Evolutionary conservation across 2,797 vertebrate species (phyloP).

Genomic region (Antrozous pallidus): DNA sequence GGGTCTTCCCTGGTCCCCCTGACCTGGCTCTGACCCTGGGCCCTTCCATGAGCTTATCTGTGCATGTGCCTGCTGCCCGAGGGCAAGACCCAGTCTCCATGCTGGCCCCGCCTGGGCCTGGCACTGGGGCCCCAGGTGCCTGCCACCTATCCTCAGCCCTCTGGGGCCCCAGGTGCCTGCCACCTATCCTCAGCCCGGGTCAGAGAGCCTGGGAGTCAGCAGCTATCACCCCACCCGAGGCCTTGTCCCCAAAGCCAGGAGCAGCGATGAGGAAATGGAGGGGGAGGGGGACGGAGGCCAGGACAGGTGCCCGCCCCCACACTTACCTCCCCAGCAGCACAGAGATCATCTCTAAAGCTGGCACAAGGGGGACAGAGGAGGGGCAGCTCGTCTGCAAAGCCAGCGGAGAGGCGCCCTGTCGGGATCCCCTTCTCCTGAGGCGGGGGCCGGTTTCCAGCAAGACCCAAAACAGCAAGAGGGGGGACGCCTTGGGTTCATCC

Average conservation of each 20-base stretch:
- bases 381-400: neutral
- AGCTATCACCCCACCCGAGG: neutral
- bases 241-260: neutral
- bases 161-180: too few species aligned
- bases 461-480: neutral
- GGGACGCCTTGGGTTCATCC: neutral
- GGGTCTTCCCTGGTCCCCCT: neutral
- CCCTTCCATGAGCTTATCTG: too few species aligned
- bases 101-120: neutral
- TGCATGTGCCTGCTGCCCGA: too few species aligned
- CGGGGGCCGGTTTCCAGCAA: neutral
- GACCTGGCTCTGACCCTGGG: neutral
- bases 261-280: neutral
- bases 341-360: neutral
- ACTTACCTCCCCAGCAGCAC: neutral
- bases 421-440: neutral
- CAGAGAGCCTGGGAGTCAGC: neutral
- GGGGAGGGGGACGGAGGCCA: neutral
- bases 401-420: neutral
- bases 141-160: neutral
- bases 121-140: neutral
- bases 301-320: neutral
- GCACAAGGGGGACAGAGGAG: rapidly evolving
- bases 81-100: neutral
- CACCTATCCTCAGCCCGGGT: neutral